Evolutionary conservation across 1,140 invertebrate genomes (phyloP), one percentile per base, ranked within the genome.

Genomic region (Drosophila repletoides): DNA sequence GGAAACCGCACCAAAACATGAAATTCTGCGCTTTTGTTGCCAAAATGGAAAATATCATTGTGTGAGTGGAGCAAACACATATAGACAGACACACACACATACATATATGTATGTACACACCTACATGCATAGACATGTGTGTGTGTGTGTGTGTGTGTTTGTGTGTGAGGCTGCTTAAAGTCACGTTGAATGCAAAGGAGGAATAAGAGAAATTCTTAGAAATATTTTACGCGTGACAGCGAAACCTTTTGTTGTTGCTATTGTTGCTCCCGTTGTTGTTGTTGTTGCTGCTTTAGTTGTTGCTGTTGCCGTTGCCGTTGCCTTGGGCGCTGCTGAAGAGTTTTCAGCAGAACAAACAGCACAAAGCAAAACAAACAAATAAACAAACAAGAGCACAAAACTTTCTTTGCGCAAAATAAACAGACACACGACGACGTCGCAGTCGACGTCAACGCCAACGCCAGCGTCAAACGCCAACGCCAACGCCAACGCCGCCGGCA

Each of bases 221-320:
- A 74, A 84, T 79, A 84, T 84, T 79, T 79, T 72, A 83, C 80
- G 80, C 79, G 79, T 84, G 74, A 60, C 79, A 83, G 72, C 28
- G 60, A 29, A 79, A 75, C 71, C 55, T 64, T 80, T 71, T 70
- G 59, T 56, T 65, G 48, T 45, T 58, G 45, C 58, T 43, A 6
- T 41, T 56, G 22, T 61, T 53, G 33, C 14, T 36, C 14, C 7
- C 45, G 12, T 22, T 22, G 29, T 45, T 36, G 53, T 26, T 26
- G 31, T 24, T 40, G 9, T 22, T 31, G 31, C 24, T 64, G 49
- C 6, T 49, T 22, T 14, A 12, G 17, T 19, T 41, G 24, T 41
- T 28, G 31, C 34, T 56, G 52, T 31, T 65, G 52, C 6, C 38
- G 38, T 21, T 51, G 46, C 17, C n/a, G 33, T 73, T 73, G 77